Base-by-base conservation (phyloP, 2,797 vertebrate species). In the Notoglanidium macrostoma region DNA sequence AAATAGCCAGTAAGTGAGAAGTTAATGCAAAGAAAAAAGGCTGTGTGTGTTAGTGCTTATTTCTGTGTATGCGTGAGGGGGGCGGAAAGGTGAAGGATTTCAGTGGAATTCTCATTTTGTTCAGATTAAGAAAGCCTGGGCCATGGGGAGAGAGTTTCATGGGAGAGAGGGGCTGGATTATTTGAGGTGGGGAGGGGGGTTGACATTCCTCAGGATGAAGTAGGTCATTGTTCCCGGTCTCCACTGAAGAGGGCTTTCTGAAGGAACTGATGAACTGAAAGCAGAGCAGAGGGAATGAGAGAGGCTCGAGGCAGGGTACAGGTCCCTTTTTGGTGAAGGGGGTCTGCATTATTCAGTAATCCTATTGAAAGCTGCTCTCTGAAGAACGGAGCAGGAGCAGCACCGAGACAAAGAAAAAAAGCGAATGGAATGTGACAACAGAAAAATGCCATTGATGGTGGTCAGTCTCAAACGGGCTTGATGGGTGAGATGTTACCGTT, bases 151-250 rank as follows among this genome's bases (percentile, higher is more conserved):
- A 87, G 89, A 85, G 86, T 90, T 91, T 90, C 87, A 86, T 93
- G 92, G 92, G 92, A 92, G 92, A 91, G 90, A 89, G 89, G 84
- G 88, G 89, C 84, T 89, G 86, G 85, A 89, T 93, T 92, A 91
- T 91, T 90, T 88, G 89, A 77, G 88, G 78, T 84, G 87, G 84
- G 74, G 84, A 84, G 92, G 90, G 91, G 88, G 92, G 90, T 89
- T 93, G 93, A 93, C 95, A 96, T 96, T 96, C 96, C 95, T 94
- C 88, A 93, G 94, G 94, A 96, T 96, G 95, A 96, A 96, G 94
- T 95, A 95, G 95, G 94, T 95, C 95, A 96, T 96, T 96, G 95
- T 96, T 96, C 93, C 90, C 90, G 77, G 93, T 95, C 94, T 95
- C 92, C 89, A 92, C 90, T 94, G 95, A 95, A 95, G 95, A 94